Conservation (phyloP, 2,797 vertebrate species). For the Danio aesculapii region DNA sequence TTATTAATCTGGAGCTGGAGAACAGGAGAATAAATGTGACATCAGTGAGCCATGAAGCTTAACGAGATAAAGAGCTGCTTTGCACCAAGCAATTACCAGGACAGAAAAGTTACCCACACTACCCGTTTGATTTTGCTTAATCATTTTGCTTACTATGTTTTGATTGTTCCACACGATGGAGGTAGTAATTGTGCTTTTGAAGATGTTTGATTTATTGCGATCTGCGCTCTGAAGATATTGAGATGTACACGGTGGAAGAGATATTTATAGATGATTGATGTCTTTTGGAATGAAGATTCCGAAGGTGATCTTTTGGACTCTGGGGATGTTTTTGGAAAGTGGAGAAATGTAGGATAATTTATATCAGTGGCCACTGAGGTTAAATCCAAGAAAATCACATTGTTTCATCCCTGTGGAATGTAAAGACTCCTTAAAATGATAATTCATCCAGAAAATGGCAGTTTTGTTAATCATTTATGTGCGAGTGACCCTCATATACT, state of each 20-base stretch:
- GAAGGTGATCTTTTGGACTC: neutral
- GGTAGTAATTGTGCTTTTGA: neutral
- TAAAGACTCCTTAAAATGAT: neutral
- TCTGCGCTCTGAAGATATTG: neutral
- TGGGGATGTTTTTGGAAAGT: neutral
- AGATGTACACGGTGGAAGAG: neutral
- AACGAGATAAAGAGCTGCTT: conserved; percentile 8
- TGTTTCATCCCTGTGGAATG: conserved; percentile 7
- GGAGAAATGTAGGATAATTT: neutral
- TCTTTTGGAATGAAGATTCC: conserved; percentile 3
- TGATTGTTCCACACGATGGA: neutral
- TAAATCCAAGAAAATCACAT: conserved; percentile 6
- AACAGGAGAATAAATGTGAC: conserved; percentile 5
- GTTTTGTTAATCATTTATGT: neutral
- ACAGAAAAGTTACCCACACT: neutral
- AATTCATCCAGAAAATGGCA: neutral
- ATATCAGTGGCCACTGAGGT: conserved; percentile 1
- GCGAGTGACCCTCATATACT: neutral
- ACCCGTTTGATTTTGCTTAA: no score
- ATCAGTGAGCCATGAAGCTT: conserved; percentile 14
- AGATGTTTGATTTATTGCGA: neutral
- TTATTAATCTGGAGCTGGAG: conserved; percentile 1
- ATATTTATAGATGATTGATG: neutral
- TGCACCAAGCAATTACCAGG: neutral
- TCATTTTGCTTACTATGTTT: neutral